Percentiles rank a stretch among this genome's conserved stretches.
Conservation (phyloP, 2,888 invertebrate genomes). For the Stenoptilia bipunctidactyla region DNA sequence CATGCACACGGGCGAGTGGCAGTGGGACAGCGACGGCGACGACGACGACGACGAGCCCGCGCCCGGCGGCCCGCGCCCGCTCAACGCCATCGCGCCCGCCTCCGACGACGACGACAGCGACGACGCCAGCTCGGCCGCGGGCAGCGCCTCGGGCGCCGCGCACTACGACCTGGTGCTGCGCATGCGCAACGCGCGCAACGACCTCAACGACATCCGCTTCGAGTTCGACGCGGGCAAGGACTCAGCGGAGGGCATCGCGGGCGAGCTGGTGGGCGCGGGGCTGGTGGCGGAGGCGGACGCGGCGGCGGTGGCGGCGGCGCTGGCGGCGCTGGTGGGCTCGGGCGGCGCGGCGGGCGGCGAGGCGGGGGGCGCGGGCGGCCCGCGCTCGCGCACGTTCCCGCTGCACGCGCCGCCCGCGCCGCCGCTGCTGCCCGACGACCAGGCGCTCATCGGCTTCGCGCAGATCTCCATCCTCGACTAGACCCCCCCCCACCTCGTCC, state of each 20-base stretch:
- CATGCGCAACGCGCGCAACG: constrained; percentile 91
- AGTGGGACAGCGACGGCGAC: constrained; percentile 97
- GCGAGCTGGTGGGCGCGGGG: constrained; percentile 97
- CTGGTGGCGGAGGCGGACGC: constrained; percentile 94
- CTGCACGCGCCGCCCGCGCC: constrained; percentile 88
- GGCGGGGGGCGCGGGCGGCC: constrained; percentile 24
- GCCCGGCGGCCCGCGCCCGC: constrained; percentile 66
- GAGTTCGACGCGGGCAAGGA: constrained; percentile 96
- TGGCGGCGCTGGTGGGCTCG: constrained; percentile 86
- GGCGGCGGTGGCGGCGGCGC: constrained; percentile 90
- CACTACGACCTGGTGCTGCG: constrained; percentile 89
- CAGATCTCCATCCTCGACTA: constrained; percentile 96
- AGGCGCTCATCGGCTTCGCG: constrained; percentile 95
- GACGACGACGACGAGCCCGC: constrained; percentile 71
- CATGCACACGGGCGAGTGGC: constrained; percentile 97
- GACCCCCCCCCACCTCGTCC: constrained; percentile 15
- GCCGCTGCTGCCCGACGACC: constrained; percentile 83
- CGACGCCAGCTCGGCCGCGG: constrained; percentile 17
- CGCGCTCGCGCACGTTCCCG: constrained; percentile 88
- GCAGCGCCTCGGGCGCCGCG: constrained; percentile 30
- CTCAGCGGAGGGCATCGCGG: constrained; percentile 94
- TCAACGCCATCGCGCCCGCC: constrained; percentile 73
- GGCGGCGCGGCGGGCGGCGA: constrained; percentile 66
- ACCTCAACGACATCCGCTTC: constrained; percentile 98
- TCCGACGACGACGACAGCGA: constrained; percentile 67